Evolutionary conservation across 2,888 invertebrate genomes (phyloP).

Genomic region (Scelioninae gen. 1): DNA sequence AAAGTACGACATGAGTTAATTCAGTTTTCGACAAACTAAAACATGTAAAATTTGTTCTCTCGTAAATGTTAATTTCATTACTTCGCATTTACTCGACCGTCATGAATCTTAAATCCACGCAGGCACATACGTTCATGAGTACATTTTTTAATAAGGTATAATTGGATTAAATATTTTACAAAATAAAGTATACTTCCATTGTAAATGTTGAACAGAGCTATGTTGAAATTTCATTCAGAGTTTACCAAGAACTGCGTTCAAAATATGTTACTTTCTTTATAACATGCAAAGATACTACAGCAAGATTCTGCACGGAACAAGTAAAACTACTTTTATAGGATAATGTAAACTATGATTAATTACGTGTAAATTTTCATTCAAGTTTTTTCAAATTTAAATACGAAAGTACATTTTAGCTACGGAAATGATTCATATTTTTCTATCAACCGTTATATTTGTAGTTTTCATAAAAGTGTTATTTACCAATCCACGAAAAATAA

Average conservation of each 20-base stretch:
- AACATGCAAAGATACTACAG: conserved; percentile 25
- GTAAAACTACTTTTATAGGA: no score
- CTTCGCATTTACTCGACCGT: conserved; percentile 26
- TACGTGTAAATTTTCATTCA: no score
- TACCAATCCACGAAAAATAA: no score
- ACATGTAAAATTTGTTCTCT: conserved; percentile 44
- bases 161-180: conserved; percentile 60
- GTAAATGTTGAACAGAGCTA: conserved; percentile 28
- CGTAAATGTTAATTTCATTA: conserved; percentile 52
- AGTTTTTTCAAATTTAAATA: no score
- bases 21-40: conserved; percentile 32
- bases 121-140: conserved; percentile 20
- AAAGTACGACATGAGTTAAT: conserved; percentile 15
- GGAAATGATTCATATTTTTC: no score
- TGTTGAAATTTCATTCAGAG: conserved; percentile 24
- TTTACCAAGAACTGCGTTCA: conserved; percentile 10
- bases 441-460: no score
- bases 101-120: conserved; percentile 42
- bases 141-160: conserved; percentile 40
- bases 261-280: conserved; percentile 55
- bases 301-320: no score
- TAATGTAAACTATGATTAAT: no score
- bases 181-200: conserved; percentile 22
- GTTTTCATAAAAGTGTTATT: no score
- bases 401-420: no score